phyloP scores from a whole-genome alignment of 2,888 invertebrate species.

The Scrobipalpa costella region DNA sequence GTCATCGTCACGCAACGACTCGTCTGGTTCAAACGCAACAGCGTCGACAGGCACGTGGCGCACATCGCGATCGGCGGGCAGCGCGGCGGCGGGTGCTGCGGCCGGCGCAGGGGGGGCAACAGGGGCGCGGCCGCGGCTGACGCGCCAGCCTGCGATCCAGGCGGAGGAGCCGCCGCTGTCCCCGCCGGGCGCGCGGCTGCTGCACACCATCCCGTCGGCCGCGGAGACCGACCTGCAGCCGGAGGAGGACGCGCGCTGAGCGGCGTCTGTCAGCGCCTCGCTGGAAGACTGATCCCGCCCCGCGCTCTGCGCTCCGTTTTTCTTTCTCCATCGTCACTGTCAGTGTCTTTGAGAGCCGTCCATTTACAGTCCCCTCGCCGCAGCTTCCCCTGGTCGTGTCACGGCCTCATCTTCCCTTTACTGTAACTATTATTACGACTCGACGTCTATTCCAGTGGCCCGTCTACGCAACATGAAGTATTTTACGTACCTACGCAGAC shows the following conservation, averaged over 20 bases:
- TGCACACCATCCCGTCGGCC: conserved; percentile 70
- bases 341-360: conserved; percentile 53
- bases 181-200: conserved; percentile 52
- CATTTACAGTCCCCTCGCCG: conserved; percentile 39
- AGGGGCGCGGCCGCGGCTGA: conserved; percentile 84
- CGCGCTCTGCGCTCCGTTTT: conserved; percentile 30
- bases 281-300: conserved; percentile 20
- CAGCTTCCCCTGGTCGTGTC: conserved; percentile 10
- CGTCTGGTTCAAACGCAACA: conserved; percentile 93
- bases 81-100: conserved; percentile 85
- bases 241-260: conserved; percentile 57
- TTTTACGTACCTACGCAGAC: conserved; percentile 31
- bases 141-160: conserved; percentile 89
- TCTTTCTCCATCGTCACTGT: background rate
- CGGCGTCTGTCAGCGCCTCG: conserved; percentile 8
- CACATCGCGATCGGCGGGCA: conserved; percentile 90
- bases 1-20: conserved; percentile 94
- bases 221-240: conserved; percentile 62
- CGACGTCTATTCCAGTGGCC: conserved; percentile 1
- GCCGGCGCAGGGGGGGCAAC: conserved; percentile 85
- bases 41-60: conserved; percentile 95
- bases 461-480: conserved; percentile 21
- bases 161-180: conserved; percentile 89
- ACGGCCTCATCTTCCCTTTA: background rate
- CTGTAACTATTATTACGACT: conserved; percentile 3